These are phyloP conservation scores for Mus spicilegus DNA, from an alignment of 2,113 vertebrate genomes.

Conservation along the genomic window DNA sequence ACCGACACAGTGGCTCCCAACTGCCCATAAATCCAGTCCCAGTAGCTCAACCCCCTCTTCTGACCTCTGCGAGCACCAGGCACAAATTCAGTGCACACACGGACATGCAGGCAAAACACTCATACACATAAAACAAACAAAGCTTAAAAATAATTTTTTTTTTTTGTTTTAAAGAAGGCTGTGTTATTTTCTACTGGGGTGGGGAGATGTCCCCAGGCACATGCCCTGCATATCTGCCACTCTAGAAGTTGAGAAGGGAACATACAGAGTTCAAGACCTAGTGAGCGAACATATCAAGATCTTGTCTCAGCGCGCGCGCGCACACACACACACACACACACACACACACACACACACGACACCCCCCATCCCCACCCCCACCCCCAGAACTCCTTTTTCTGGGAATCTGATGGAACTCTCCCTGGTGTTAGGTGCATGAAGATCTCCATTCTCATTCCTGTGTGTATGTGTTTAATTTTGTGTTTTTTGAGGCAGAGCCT, in stretches of 20 bases:
- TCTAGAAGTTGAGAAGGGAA: neutral
- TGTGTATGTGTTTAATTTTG: neutral
- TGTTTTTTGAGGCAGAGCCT: neutral
- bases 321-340: neutral
- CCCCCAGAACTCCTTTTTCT: neutral
- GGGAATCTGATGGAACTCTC: neutral
- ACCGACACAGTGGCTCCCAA: neutral
- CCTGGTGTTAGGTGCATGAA: neutral
- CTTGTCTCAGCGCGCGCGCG: neutral
- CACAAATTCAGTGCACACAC: too few relatives aligned
- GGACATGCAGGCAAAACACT: neutral
- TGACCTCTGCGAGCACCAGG: neutral
- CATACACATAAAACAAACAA: neutral
- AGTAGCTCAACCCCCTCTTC: neutral
- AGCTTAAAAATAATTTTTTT: neutral
- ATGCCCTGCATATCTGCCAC: neutral
- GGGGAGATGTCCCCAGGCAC: neutral
- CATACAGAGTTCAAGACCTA: neutral
- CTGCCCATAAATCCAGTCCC: neutral
- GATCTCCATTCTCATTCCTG: neutral
- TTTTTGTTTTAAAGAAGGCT: neutral
- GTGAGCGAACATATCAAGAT: neutral
- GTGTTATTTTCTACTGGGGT: neutral
- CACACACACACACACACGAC: neutral
- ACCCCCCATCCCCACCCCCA: too few relatives aligned